phyloP scores from a whole-genome alignment of 2,888 invertebrate genomes.

The Axea sp. region DNA sequence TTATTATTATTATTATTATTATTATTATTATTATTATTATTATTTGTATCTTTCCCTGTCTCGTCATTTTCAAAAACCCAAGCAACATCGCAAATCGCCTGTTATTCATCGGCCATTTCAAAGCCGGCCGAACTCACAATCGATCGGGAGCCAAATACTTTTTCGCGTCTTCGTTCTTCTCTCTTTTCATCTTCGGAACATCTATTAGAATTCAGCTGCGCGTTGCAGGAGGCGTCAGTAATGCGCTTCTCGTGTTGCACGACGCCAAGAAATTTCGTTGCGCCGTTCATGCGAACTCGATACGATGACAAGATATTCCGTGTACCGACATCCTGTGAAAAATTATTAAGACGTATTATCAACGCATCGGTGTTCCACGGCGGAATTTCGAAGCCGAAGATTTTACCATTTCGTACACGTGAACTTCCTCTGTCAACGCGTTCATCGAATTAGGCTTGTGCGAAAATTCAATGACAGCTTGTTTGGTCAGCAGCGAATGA shows the following conservation, averaged over 20 bases:
- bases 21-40: no score
- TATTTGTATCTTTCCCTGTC: no score
- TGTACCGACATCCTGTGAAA: background rate
- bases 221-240: slow-evolving; percentile 52
- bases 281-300: slow-evolving; percentile 17
- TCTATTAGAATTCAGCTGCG: slow-evolving; percentile 40
- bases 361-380: no score
- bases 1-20: no score
- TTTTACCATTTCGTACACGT: background rate
- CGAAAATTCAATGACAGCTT: no score
- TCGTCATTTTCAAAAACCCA: no score
- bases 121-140: slow-evolving; percentile 10
- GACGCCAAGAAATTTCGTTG: slow-evolving; percentile 42
- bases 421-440: no score
- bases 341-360: no score
- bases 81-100: slow-evolving; percentile 39
- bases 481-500: no score
- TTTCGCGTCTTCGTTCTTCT: background rate
- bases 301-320: slow-evolving; percentile 28
- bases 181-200: slow-evolving; percentile 10
- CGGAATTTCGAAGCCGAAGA: slow-evolving; percentile 19
- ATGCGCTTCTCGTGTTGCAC: slow-evolving; percentile 59
- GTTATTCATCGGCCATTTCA: slow-evolving; percentile 43
- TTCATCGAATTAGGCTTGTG: no score
- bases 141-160: slow-evolving; percentile 27